A percentile compares a stretch with the other conserved stretches of the same genome.
Evolutionary conservation across 2,113 vertebrate species (phyloP).

Genomic region (Psephotus haematonotus): DNA sequence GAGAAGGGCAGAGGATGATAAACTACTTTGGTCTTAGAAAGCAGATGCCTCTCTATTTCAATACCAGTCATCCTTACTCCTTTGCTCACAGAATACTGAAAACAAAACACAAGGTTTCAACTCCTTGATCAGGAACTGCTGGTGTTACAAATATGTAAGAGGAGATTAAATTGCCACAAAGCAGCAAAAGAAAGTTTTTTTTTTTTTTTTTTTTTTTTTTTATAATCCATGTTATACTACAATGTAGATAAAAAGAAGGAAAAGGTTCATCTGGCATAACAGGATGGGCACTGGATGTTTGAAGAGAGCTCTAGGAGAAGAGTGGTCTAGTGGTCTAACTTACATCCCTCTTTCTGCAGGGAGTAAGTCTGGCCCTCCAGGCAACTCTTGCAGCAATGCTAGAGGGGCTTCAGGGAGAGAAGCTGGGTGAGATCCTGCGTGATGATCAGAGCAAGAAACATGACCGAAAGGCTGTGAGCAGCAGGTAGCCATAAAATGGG

Average conservation of each 20-base stretch:
- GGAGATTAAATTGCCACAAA: not conserved
- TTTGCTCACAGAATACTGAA: not conserved
- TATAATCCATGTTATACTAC: not conserved
- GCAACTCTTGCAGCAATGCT: not conserved
- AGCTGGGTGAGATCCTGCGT: not conserved
- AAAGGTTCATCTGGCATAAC: not conserved
- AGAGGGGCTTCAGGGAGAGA: not conserved
- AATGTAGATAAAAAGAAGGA: not conserved
- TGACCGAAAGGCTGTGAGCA: not conserved
- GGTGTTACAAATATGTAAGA: not conserved
- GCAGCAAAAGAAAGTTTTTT: not conserved
- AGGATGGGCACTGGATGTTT: not conserved
- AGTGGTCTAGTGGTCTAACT: not conserved
- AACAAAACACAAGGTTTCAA: conserved; percentile 12
- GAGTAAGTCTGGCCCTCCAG: not conserved
- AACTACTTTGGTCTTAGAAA: not conserved
- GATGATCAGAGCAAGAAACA: not conserved
- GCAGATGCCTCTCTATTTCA: not conserved
- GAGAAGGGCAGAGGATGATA: not conserved
- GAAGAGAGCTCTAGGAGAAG: not conserved
- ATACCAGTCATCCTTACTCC: not conserved
- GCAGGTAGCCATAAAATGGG: not conserved
- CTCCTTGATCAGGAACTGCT: not conserved
- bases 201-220: not conserved
- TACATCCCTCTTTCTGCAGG: not conserved